Base-by-base conservation (phyloP, 2,797 vertebrate genomes). In the Xyrichtys novacula region DNA sequence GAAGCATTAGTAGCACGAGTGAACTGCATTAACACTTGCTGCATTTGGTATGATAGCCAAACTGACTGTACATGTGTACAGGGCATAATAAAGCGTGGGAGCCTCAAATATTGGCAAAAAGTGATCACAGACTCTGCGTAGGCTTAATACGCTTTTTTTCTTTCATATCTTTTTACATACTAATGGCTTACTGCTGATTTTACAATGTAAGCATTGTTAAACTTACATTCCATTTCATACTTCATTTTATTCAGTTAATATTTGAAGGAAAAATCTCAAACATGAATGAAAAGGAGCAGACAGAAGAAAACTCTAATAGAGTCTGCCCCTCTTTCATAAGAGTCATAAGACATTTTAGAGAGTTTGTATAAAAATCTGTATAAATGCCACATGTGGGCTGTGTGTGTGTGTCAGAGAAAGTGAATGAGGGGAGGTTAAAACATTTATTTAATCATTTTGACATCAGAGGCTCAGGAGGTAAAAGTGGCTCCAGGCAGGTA, bases 101-200 rank as follows among this genome's bases (percentile, higher is more conserved):
- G 52, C 22, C 39, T 23, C 65, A 38, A 26, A 49, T 29, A 61
- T 1, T 6, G 43, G 43, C 54, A 14, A 20, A 32, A 0, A 9
- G 28, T 34, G 36, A 20, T 58, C 23, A 43, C 64, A 56, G 38
- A 20, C 6, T 20, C 20, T 19, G 47, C 55, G 48, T 54, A 36
- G 48, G 62, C 44, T 56, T 22, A 25, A 52, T 40, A 46, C 26
- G 14, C 20, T 65, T 34, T 38, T 63, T 76, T 54, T 36, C n/a
- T 53, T 46, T 46, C 7, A 26, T 7, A 49, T 56, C 3, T 50
- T 36, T 39, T 6, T 32, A 8, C 9, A 40, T 12, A 7, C 9
- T 17, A 32, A 23, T 23, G 1, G 39, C 31, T 40, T 10, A 28
- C 23, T 46, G 36, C n/a, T 48, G 15, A 26, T 54, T 12, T 19